Percentiles rank a stretch among this genome's conserved stretches.
Evolutionary conservation across 2,113 vertebrate species (phyloP).

Genomic region (Chloebia gouldiae): DNA sequence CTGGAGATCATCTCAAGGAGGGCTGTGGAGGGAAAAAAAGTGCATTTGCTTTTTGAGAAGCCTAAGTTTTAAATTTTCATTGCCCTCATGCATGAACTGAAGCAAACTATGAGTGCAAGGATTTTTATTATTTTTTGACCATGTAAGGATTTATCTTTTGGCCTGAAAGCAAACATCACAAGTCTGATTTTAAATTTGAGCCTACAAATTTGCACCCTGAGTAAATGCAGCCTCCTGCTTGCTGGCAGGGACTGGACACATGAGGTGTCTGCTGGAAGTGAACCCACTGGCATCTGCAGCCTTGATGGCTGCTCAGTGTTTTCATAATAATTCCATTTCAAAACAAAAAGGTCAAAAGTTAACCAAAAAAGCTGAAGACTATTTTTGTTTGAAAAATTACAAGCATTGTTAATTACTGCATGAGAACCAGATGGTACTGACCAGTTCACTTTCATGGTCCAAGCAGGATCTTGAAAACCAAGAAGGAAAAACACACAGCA

Average conservation of each 20-base stretch:
- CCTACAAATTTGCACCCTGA: neutral
- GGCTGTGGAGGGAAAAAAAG: neutral
- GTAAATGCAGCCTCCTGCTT: neutral
- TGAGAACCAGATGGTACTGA: conserved; percentile 38
- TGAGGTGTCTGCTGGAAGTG: neutral
- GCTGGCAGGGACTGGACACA: neutral
- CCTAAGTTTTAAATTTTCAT: neutral
- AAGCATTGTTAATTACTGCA: conserved; percentile 11
- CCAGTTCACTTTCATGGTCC: neutral
- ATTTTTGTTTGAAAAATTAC: conserved; percentile 26
- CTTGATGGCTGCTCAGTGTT: neutral
- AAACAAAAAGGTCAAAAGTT: conserved; percentile 33
- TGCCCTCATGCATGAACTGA: neutral
- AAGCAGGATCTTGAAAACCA: neutral
- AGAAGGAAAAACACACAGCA: neutral
- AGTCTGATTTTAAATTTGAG: neutral
- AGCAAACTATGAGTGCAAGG: neutral
- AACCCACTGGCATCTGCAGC: neutral
- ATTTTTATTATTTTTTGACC: neutral
- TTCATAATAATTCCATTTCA: conserved; percentile 18
- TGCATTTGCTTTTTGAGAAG: neutral
- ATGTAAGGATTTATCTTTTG: conserved; percentile 5
- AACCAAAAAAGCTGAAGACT: neutral
- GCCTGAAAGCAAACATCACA: neutral
- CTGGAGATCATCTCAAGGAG: conserved; percentile 6